These are phyloP conservation scores for Ommatoiulus sabulosus DNA, from an alignment of 2,888 invertebrate species.

Conservation along the genomic window DNA sequence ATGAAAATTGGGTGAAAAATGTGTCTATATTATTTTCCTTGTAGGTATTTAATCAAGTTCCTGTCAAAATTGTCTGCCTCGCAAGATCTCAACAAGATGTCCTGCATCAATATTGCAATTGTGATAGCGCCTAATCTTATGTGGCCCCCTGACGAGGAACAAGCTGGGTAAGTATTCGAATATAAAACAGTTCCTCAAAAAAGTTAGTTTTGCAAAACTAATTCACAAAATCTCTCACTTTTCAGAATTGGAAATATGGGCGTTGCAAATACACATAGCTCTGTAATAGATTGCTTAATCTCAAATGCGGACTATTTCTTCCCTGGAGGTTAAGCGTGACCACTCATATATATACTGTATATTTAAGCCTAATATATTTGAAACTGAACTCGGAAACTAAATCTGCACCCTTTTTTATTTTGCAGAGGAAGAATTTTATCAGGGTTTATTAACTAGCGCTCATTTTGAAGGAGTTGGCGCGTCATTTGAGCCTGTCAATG, in stretches of 20 bases:
- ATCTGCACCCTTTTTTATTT: not conserved
- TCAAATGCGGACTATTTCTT: constrained; percentile 86
- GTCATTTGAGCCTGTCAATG: not conserved
- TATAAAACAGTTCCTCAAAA: not conserved
- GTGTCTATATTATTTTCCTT: constrained; percentile 60
- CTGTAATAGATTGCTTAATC: constrained; percentile 85
- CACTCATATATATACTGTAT: not conserved
- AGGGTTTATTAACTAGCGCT: not conserved
- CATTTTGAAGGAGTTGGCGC: constrained; percentile 1
- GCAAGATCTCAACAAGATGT: constrained; percentile 93
- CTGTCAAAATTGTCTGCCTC: constrained; percentile 85
- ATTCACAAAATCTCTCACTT: constrained; percentile 32
- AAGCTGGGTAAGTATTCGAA: constrained; percentile 47
- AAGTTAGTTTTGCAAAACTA: not conserved
- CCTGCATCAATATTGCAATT: constrained; percentile 94
- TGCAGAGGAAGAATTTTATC: constrained; percentile 53
- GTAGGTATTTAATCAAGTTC: constrained; percentile 85
- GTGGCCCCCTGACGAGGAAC: constrained; percentile 75
- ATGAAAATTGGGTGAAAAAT: not conserved
- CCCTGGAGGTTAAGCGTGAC: constrained; percentile 73
- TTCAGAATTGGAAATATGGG: constrained; percentile 77
- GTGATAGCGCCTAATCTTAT: constrained; percentile 96
- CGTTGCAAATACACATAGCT: constrained; percentile 83
- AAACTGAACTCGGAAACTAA: not conserved
- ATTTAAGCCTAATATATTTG: not conserved